Evolutionary conservation across 2,113 vertebrate genomes (phyloP), one percentile per base, ranked within the genome.

Genomic region (Steatornis caripensis): DNA sequence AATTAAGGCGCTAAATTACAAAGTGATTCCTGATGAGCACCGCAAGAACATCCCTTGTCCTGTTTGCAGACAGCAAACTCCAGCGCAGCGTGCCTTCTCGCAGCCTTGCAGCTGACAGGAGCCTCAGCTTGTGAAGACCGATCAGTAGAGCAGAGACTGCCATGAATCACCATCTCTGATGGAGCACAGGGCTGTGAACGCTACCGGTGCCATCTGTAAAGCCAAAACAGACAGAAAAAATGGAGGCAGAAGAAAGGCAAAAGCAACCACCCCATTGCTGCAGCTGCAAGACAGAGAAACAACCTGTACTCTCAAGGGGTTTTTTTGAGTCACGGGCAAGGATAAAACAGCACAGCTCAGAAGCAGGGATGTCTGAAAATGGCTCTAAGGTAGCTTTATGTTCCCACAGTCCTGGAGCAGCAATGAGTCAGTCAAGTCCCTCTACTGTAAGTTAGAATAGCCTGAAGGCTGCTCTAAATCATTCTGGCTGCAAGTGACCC

Each of bases 401-500:
- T 93, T 95, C 76, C 76, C 85, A 61, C 65, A 94, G 88, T 97
- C 90, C 96, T 92, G 91, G 69, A 91, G 91, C 94, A 85, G 86
- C 81, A 87, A 60, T 92, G 92, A 96, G 96, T 93, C 94, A 96
- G 86, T 94, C 84, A 70, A 87, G 92, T 84, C 90, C 80, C 84
- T 89, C 61, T n/a, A 30, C 72, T 89, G 65, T 76, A 96, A 85
- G 84, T 72, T 69, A 57, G 74, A 95, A 91, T 78, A 83, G 95
- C 96, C 94, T 82, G 65, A 82, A 96, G 95, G 90, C 77, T 95
- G 84, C 86, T 96, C 86, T 95, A 87, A 95, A 95, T 97, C 92
- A 92, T 94, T 77, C 85, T 96, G 96, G 93, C 90, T 93, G 90
- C 71, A 90, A 87, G 70, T 95, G 95, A 95, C 96, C 92, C 92